Conservation (phyloP, 1,140 invertebrate species). For the Pentalonia nigronervosa region DNA sequence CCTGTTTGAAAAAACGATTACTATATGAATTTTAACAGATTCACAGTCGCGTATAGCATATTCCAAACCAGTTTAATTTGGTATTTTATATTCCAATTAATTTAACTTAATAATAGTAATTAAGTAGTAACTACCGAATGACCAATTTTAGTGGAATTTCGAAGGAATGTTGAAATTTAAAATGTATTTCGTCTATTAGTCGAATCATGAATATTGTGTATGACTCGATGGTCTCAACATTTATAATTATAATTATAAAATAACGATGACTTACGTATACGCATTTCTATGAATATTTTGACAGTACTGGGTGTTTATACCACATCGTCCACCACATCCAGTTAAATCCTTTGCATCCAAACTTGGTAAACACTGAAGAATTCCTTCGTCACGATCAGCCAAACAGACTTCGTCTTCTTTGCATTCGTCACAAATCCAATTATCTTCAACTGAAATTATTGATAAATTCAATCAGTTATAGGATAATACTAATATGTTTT, state of each 20-base stretch:
- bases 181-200: background rate
- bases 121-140: constrained; percentile 48
- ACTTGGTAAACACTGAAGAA: constrained; percentile 70
- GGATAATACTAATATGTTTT: background rate
- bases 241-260: constrained; percentile 37
- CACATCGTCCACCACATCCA: constrained; percentile 78
- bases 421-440: constrained; percentile 65
- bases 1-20: constrained; percentile 40
- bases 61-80: constrained; percentile 49
- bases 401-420: constrained; percentile 72
- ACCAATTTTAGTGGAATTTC: constrained; percentile 13
- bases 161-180: background rate
- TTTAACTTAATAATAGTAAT: constrained; percentile 51
- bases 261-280: constrained; percentile 65
- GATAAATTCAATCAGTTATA: background rate
- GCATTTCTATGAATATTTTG: constrained; percentile 71
- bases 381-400: constrained; percentile 69
- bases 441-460: constrained; percentile 52
- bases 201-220: too few species aligned
- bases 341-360: constrained; percentile 73
- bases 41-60: background rate
- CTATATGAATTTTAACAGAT: background rate
- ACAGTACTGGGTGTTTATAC: constrained; percentile 75
- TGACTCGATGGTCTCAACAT: background rate
- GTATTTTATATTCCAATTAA: constrained; percentile 50